Evolutionary conservation across 2,797 vertebrate species (phyloP).

Genomic region (Nyctalus aviator): DNA sequence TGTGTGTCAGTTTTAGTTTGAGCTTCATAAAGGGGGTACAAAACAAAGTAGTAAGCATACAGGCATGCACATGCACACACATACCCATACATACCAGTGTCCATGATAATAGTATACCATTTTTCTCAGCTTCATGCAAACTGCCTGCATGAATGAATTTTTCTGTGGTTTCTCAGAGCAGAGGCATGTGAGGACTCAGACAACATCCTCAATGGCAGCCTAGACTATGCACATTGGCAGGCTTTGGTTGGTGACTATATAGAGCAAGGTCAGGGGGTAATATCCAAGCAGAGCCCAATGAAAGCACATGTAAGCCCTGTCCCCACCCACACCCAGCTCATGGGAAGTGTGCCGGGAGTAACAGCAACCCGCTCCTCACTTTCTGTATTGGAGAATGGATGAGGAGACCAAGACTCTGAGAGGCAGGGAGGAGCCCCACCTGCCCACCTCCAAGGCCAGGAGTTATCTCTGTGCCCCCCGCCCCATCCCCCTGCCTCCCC

Average conservation of each 20-base stretch:
- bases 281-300: background rate
- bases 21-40: background rate
- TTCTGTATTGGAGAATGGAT: background rate
- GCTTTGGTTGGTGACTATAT: background rate
- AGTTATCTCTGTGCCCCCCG: background rate
- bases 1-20: background rate
- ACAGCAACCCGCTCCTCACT: background rate
- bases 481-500: accelerated
- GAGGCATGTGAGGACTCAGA: background rate
- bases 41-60: background rate
- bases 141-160: background rate
- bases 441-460: background rate
- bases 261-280: background rate
- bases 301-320: accelerated
- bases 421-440: background rate
- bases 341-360: background rate
- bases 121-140: background rate
- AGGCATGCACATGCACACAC: accelerated
- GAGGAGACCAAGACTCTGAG: background rate
- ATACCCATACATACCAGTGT: accelerated
- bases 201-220: background rate
- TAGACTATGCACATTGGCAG: background rate
- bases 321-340: background rate
- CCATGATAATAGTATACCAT: background rate
- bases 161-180: background rate